These are phyloP conservation scores for Gadopsis marmoratus DNA, from an alignment of 2,797 vertebrate species.

Conservation along the genomic window DNA sequence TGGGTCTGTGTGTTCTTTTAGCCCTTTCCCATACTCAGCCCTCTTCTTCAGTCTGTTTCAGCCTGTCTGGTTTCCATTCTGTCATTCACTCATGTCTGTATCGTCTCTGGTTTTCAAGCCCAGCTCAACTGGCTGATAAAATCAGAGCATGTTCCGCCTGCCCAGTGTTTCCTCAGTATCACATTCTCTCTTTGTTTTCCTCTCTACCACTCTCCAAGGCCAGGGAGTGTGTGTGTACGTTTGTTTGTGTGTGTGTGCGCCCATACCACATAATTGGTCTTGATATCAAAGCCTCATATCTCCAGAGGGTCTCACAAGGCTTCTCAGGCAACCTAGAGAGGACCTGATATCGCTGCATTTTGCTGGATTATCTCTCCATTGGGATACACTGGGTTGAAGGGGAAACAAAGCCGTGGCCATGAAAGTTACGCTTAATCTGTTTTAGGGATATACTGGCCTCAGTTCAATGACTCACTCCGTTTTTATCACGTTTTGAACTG, in stretches of 20 bases:
- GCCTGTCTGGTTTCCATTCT: constrained; percentile 65
- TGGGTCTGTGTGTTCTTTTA: constrained; percentile 20
- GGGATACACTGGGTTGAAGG: constrained; percentile 75
- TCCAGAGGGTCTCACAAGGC: constrained; percentile 82
- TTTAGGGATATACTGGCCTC: constrained; percentile 68
- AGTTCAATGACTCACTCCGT: constrained; percentile 63
- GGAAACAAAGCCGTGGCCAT: constrained; percentile 75
- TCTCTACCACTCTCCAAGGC: constrained; percentile 71
- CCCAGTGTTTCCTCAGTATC: constrained; percentile 78
- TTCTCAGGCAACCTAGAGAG: constrained; percentile 81
- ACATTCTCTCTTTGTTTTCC: constrained; percentile 78
- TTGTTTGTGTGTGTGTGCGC: constrained; percentile 28
- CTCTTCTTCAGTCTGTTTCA: constrained; percentile 61
- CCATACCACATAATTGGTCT: constrained; percentile 81
- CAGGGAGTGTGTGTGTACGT: constrained; percentile 27
- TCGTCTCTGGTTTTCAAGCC: constrained; percentile 72
- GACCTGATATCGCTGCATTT: constrained; percentile 80
- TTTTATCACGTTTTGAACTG: constrained; percentile 66
- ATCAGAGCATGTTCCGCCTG: constrained; percentile 79
- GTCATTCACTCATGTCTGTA: constrained; percentile 69
- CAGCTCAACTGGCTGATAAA: constrained; percentile 74
- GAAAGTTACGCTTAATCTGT: constrained; percentile 80
- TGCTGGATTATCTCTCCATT: constrained; percentile 80
- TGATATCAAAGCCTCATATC: constrained; percentile 86
- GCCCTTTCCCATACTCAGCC: constrained; percentile 23